These are phyloP conservation scores for Nyctibius grandis DNA, from an alignment of 2,797 vertebrate genomes.

Conservation along the genomic window DNA sequence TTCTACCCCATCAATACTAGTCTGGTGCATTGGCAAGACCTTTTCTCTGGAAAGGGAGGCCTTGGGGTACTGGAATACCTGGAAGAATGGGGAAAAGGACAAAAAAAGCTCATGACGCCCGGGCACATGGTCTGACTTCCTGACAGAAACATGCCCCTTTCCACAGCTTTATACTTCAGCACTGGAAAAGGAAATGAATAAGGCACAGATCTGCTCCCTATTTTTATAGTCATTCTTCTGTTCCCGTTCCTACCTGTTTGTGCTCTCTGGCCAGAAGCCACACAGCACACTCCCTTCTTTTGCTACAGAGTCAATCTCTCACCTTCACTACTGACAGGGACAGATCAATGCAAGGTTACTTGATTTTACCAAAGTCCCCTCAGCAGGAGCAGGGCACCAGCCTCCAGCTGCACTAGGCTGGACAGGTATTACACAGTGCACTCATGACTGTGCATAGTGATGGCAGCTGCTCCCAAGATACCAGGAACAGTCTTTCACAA, in stretches of 20 bases:
- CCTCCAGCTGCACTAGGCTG: neutral
- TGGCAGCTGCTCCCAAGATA: neutral
- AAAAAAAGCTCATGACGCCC: neutral
- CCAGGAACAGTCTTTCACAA: neutral
- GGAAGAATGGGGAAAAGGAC: neutral
- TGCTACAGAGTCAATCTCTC: neutral
- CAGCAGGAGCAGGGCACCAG: neutral
- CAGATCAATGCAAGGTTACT: neutral
- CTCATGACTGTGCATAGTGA: neutral
- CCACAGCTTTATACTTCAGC: neutral
- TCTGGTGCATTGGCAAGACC: conserved; percentile 84
- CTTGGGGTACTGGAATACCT: conserved; percentile 80
- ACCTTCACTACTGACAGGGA: neutral
- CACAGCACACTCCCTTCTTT: neutral
- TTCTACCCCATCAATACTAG: conserved; percentile 84
- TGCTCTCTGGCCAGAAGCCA: neutral
- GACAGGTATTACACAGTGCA: neutral
- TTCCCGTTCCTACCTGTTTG: neutral
- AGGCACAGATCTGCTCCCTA: neutral
- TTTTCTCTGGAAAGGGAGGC: conserved; percentile 76
- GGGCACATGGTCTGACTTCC: neutral
- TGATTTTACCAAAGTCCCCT: neutral
- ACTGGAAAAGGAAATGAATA: neutral
- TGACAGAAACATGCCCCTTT: neutral
- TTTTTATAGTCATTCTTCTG: neutral